Conservation (phyloP, 2,888 invertebrate genomes). For the Lasioglossum leucozonium region DNA sequence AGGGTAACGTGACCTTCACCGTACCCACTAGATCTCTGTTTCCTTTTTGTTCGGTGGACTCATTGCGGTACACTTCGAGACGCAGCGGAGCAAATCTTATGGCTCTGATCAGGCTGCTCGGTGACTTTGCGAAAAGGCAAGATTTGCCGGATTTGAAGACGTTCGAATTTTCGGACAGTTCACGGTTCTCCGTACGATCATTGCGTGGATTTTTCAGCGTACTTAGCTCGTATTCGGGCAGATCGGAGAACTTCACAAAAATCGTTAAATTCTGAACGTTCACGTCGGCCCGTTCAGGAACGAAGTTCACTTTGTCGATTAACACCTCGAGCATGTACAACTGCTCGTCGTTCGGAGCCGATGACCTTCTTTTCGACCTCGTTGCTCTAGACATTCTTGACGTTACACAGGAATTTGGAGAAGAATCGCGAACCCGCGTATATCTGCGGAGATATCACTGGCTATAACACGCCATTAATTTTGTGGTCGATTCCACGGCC, state of each 20-base stretch:
- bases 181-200: slow-evolving; percentile 22
- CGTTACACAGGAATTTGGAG: slow-evolving; percentile 65
- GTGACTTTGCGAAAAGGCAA: slow-evolving; percentile 62
- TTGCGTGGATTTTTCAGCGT: neutral
- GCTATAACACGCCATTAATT: slow-evolving; percentile 67
- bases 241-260: slow-evolving; percentile 67
- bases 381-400: slow-evolving; percentile 22
- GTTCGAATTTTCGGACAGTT: neutral
- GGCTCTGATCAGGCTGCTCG: slow-evolving; percentile 59
- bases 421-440: slow-evolving; percentile 25
- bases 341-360: slow-evolving; percentile 50
- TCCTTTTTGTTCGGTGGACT: neutral
- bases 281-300: slow-evolving; percentile 37
- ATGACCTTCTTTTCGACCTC: slow-evolving; percentile 27
- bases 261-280: slow-evolving; percentile 57
- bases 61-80: slow-evolving; percentile 48
- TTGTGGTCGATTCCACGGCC: slow-evolving; percentile 46
- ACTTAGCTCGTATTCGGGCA: slow-evolving; percentile 69
- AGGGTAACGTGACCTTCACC: slow-evolving; percentile 59
- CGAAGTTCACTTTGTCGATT: slow-evolving; percentile 60
- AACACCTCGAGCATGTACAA: slow-evolving; percentile 72
- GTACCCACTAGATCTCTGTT: slow-evolving; percentile 54
- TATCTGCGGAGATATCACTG: slow-evolving; percentile 16
- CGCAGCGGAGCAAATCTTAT: slow-evolving; percentile 59
- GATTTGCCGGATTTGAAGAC: slow-evolving; percentile 60